Evolutionary conservation across 2,797 vertebrate genomes (phyloP), one percentile per base, ranked within the genome.

Genomic region (Bradypus variegatus): DNA sequence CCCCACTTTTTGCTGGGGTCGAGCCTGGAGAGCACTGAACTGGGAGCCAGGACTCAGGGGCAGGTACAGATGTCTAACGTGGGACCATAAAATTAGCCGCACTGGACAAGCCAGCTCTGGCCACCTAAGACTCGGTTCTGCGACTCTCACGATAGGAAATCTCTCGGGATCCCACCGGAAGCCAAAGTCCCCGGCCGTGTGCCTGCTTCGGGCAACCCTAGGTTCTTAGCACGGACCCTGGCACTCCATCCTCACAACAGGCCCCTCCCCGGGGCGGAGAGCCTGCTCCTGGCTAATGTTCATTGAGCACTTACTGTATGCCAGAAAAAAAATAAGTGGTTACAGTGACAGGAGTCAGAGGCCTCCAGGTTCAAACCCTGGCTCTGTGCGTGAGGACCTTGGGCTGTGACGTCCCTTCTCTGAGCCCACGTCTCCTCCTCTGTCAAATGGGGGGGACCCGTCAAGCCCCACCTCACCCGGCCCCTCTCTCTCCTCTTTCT

Each of bases 361-460:
- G 36, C 23, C 23, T 15, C 4, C 12, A 27, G 29, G 70, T 77
- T 62, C 38, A 25, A 58, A 38, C 16, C n/a, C 62, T 15, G 25
- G 8, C 55, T 64, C 23, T 72, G 1, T 33, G 27, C 16, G n/a
- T 29, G 16, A 85, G 62, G 60, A 41, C 50, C 19, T 2, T 27
- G 36, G 38, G 38, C 60, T 16, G 21, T 27, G 60, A 53, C 19
- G 1, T 9, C 41, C 53, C 14, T 36, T 27, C 78, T 25, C 21
- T 1, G 58, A 64, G 25, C 19, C n/a, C 2, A 8, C 55, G 33
- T 55, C 89, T 67, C 60, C 70, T 38, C 36, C 62, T 55, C 82
- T 16, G 5, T 53, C 78, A 23, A 21, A 14, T 50, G 50, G 21
- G 0, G n/a, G 70, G 12, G 0, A 31, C 27, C 1, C 0, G 27